A percentile compares a stretch with the other conserved stretches of the same genome.
Conservation (phyloP, 2,797 vertebrate genomes). For the Amniataba percoides region DNA sequence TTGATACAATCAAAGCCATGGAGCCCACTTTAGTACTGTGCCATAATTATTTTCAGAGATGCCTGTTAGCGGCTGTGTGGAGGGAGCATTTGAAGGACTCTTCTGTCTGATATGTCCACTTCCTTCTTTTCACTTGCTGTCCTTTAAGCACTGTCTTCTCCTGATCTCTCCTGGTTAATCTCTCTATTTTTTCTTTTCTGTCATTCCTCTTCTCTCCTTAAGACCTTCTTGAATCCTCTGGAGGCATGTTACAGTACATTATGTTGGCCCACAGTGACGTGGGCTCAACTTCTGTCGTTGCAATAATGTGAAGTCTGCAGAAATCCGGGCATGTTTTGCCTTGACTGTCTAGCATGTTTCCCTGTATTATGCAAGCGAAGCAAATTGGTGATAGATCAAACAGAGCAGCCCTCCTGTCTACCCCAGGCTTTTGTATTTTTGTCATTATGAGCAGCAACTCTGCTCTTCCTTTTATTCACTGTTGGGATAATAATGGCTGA, state of each 20-base stretch:
- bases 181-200: too few species aligned
- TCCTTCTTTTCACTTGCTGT: conserved; percentile 12
- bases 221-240: neutral
- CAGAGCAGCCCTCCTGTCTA: conserved; percentile 10
- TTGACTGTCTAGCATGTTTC: conserved; percentile 2
- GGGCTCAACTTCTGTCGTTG: conserved; percentile 7
- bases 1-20: conserved; percentile 65
- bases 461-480: conserved; percentile 34
- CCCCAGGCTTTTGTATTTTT: conserved; percentile 32
- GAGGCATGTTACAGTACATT: neutral
- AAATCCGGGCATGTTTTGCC: conserved; percentile 14
- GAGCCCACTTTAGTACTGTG: conserved; percentile 60
- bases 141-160: conserved; percentile 6
- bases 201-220: neutral
- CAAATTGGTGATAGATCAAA: conserved; percentile 29
- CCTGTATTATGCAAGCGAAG: conserved; percentile 24
- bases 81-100: conserved; percentile 67
- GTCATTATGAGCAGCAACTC: conserved; percentile 20
- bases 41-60: conserved; percentile 77
- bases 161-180: neutral
- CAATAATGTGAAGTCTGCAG: neutral
- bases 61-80: conserved; percentile 59
- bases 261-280: conserved; percentile 21
- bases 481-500: conserved; percentile 64
- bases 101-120: conserved; percentile 43